Evolutionary conservation across 2,888 invertebrate genomes (phyloP).

Genomic region (Drosophila maculinotata): DNA sequence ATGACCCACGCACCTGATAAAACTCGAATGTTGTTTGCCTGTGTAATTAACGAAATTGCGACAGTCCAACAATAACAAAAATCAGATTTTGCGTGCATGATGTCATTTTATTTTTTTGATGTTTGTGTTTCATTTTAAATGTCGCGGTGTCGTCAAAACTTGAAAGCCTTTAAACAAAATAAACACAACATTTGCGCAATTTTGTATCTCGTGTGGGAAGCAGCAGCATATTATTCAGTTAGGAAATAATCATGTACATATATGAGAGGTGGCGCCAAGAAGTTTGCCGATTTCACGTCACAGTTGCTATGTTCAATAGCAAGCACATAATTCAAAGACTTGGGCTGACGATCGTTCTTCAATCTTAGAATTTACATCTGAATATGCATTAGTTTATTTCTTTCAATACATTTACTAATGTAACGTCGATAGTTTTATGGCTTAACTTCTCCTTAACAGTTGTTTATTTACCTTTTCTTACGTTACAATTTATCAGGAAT

Average conservation of each 20-base stretch:
- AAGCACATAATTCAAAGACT: neutral
- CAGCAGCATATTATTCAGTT: slow-evolving; percentile 12
- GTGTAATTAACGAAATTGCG: slow-evolving; percentile 67
- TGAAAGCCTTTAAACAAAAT: slow-evolving; percentile 56
- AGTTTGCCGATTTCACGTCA: slow-evolving; percentile 21
- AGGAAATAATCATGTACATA: neutral
- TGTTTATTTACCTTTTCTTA: too few relatives aligned
- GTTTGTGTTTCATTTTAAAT: slow-evolving; percentile 54
- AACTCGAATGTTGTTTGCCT: slow-evolving; percentile 39
- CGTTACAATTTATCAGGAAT: too few relatives aligned
- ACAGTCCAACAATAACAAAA: too few relatives aligned
- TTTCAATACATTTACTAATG: too few relatives aligned
- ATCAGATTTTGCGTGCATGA: slow-evolving; percentile 56
- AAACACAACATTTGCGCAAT: slow-evolving; percentile 56
- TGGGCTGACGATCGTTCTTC: too few relatives aligned
- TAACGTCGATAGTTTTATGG: too few relatives aligned
- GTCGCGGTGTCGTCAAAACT: slow-evolving; percentile 42
- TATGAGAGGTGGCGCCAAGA: slow-evolving; percentile 6
- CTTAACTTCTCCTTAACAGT: too few relatives aligned
- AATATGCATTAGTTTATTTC: too few relatives aligned
- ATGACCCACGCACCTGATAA: slow-evolving; percentile 61
- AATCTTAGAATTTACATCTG: too few relatives aligned
- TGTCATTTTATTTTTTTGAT: slow-evolving; percentile 58
- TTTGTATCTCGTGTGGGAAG: slow-evolving; percentile 57
- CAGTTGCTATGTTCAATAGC: slow-evolving; percentile 5